Base-by-base conservation (phyloP, 2,888 invertebrate genomes). In the Diaperis boleti region DNA sequence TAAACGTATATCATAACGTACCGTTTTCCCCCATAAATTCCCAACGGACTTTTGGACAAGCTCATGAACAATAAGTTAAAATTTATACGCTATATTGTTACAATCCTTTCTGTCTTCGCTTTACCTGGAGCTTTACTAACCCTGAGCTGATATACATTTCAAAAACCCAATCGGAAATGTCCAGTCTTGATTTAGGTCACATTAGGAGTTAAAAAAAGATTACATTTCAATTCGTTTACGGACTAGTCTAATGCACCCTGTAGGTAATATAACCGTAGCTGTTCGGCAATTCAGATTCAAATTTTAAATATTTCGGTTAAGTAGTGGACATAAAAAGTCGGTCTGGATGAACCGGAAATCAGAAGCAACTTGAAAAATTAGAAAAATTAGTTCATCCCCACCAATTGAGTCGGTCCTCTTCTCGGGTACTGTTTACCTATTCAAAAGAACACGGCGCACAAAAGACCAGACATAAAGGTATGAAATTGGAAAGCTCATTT, bases 131-230 rank as follows among this genome's bases (percentile, higher is more conserved):
- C 18, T 11, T 7, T 35, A 13, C 35, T 42, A 18, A 13, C 42
- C 55, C 17, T n/a, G 2, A 13, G 11, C 11, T 44, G 20, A 22
- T 44, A 26, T 44, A 50, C 56, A 56, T 44, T 54, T 45, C 10
- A 33, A 50, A 59, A 64, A 65, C 71, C 69, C 75, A 76, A 78
- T 78, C 76, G 79, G 78, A 79, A 79, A 77, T 75, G 78, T 77
- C 78, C 78, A 72, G 68, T 72, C 65, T 76, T 78, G 78, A 79
- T 79, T 76, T 77, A 73, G 79, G 78, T 78, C 76, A 69, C 69
- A 74, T 75, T 74, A 73, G 65, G 66, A 45, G 60, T 41, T 35
- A 45, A 73, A 73, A 73, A 74, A 75, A 77, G 72, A 77, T 76
- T 77, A 74, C 74, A 73, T 62, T 62, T 62, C 62, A 57, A 62